Base-by-base conservation (phyloP, 2,113 vertebrate genomes). In the Anthoscopus minutus region DNA sequence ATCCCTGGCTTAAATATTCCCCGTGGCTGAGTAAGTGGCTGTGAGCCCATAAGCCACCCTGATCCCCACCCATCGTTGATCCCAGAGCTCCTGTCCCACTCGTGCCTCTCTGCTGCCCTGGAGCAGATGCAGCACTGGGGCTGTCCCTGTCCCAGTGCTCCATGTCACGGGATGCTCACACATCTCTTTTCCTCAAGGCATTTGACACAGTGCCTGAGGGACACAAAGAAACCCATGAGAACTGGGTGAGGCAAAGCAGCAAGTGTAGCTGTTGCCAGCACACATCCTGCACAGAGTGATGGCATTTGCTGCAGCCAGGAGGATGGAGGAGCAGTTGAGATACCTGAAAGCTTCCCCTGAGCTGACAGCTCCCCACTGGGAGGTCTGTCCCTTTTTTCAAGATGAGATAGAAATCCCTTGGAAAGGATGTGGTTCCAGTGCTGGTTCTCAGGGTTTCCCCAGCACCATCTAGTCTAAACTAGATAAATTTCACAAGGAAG, bases 241-340 rank as follows among this genome's bases (percentile, higher is more conserved):
- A 78, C 51, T 0, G 0, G n/a, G 17, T 90, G n/a, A 79, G 61
- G 51, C 61, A 28, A 51, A 85, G 35, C 45, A 79, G 48, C 72
- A 67, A 40, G 19, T 71, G 11, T 9, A 82, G 20, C 44, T 0
- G 1, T 42, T 66, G 30, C 28, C 37, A 70, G 45, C 45, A 38
- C 0, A 1, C 15, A 71, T 28, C n/a, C 74, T 67, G 35, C 73
- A 76, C 5, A 24, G 13, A 56, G n/a, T 0, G 0, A 14, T n/a
- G 38, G 47, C 30, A 33, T 54, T n/a, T 89, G 53, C 71, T 33
- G 48, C 54, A 47, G 42, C 12, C 45, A 65, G n/a, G 44, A 69
- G 17, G 27, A n/a, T 0, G 3, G 33, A 76, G 54, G 35, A 38
- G 44, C 33, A 38, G 18, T 4, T 81, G 64, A 51, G 50, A 87